A percentile compares a stretch with the other conserved stretches of the same genome.
phyloP scores from a whole-genome alignment of 53 echinoderm and acorn worm genomes.

The Patiria pectinifera region DNA sequence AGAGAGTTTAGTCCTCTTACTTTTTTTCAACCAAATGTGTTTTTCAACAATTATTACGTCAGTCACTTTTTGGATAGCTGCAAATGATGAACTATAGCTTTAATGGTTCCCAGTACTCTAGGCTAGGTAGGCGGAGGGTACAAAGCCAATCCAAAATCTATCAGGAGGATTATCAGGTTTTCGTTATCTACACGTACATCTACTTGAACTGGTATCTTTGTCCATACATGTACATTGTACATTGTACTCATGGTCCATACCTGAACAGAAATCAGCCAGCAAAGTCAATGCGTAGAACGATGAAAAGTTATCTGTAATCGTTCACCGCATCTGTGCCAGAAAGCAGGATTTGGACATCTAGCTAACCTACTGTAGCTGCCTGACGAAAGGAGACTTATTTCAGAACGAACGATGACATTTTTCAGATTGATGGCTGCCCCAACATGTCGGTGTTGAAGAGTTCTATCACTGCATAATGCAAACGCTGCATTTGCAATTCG shows the following conservation, averaged over 20 bases:
- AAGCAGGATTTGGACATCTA: not conserved
- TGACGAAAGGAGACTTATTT: no score
- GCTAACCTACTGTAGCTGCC: not conserved
- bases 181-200: no score
- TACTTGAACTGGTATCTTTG: no score
- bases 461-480: not conserved
- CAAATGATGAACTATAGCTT: no score
- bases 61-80: no score
- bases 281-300: not conserved
- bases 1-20: no score
- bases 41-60: no score
- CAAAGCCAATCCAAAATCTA: not conserved
- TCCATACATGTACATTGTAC: no score
- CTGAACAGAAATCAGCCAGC: not conserved
- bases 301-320: not conserved
- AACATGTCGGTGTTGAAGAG: not conserved
- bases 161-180: no score
- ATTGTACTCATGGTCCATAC: not conserved
- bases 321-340: not conserved
- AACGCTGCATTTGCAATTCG: not conserved
- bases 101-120: no score
- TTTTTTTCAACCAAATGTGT: no score
- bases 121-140: no score
- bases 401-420: not conserved
- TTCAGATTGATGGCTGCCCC: not conserved